Evolutionary conservation across 2,888 invertebrate genomes (phyloP).

Genomic region (Colostygia pectinataria): DNA sequence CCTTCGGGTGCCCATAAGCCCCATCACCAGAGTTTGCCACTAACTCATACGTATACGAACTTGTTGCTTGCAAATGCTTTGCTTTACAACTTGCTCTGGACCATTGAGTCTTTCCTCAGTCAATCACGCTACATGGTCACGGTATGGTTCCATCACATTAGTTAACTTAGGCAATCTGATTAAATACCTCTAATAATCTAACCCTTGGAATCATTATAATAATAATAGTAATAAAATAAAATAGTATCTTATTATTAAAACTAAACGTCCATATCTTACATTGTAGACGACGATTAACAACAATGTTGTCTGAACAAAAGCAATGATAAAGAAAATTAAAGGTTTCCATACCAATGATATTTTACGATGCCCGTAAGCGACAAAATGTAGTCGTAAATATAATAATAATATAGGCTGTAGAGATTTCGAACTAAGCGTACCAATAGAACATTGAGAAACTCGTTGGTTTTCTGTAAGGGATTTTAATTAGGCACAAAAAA

Average conservation of each 20-base stretch:
- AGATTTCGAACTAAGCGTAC: constrained; percentile 35
- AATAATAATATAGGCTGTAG: constrained; percentile 63
- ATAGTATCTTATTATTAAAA: constrained; percentile 17
- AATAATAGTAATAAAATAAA: constrained; percentile 17
- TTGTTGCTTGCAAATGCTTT: too few relatives aligned
- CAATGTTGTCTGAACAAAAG: constrained; percentile 67
- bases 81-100: too few relatives aligned
- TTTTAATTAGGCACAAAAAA: background rate
- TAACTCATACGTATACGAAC: too few relatives aligned
- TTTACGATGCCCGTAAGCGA: constrained; percentile 77
- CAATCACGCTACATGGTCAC: too few relatives aligned
- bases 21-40: too few relatives aligned
- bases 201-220: constrained; percentile 3
- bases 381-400: constrained; percentile 72
- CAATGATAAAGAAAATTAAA: constrained; percentile 77
- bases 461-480: constrained; percentile 1
- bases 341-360: constrained; percentile 73
- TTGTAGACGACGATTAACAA: constrained; percentile 65
- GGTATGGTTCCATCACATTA: too few relatives aligned
- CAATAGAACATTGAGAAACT: constrained; percentile 26
- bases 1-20: too few relatives aligned
- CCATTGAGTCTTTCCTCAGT: too few relatives aligned
- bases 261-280: constrained; percentile 44
- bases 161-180: too few relatives aligned
- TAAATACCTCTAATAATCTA: too few relatives aligned